phyloP scores from a whole-genome alignment of 2,888 invertebrate genomes.

The Ashinkailepas kermadecensis region DNA sequence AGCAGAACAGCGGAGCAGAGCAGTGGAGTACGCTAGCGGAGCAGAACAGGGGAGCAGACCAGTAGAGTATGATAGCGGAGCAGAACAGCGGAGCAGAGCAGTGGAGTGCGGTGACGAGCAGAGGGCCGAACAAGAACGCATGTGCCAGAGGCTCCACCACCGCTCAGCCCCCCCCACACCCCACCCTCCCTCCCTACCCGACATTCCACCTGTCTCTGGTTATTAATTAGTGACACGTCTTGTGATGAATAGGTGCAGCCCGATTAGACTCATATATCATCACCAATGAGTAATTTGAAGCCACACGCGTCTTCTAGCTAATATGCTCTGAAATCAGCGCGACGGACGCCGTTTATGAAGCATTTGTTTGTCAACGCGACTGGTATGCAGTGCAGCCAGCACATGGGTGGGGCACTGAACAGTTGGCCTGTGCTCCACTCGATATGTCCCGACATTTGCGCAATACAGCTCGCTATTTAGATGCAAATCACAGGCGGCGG shows the following conservation, averaged over 20 bases:
- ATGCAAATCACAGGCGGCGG: too few relatives aligned
- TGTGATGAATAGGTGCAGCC: neutral
- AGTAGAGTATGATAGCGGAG: too few relatives aligned
- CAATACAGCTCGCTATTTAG: too few relatives aligned
- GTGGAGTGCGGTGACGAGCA: neutral
- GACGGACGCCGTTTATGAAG: neutral
- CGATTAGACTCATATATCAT: neutral
- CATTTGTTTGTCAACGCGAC: too few relatives aligned
- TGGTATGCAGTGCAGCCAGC: too few relatives aligned
- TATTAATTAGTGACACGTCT: neutral
- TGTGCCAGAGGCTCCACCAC: neutral
- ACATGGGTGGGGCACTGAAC: too few relatives aligned
- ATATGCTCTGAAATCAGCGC: neutral
- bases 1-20: too few relatives aligned
- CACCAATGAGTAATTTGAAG: neutral
- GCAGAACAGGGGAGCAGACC: too few relatives aligned
- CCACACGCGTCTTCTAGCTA: neutral
- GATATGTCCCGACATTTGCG: too few relatives aligned
- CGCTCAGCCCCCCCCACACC: neutral
- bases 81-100: neutral
- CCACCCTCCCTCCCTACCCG: neutral
- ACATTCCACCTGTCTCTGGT: slow-evolving; percentile 12
- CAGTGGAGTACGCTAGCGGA: too few relatives aligned
- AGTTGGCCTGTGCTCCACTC: too few relatives aligned
- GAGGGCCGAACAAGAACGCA: neutral